phyloP scores from a whole-genome alignment of 2,888 invertebrate species.

The Adela reaumurella region DNA sequence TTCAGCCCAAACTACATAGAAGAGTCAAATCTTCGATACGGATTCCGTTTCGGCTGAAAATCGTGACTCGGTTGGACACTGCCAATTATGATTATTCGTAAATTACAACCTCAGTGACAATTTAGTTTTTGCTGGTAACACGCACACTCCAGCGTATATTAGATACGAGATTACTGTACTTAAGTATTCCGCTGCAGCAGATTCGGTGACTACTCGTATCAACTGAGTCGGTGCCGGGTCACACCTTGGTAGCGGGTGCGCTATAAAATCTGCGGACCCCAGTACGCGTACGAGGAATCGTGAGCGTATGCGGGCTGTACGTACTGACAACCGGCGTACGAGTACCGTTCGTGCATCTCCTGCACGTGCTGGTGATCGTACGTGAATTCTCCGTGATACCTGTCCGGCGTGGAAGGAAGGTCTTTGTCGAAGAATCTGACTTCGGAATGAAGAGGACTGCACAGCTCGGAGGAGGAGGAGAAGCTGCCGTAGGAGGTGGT shows the following conservation, averaged over 20 bases:
- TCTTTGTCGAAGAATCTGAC: slow-evolving; percentile 7
- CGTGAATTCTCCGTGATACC: not conserved
- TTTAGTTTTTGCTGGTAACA: no score
- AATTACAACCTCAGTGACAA: no score
- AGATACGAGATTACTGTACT: no score
- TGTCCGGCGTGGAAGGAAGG: slow-evolving; percentile 5
- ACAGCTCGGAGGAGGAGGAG: slow-evolving; percentile 6
- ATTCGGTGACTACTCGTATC: no score
- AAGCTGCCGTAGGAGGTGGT: slow-evolving; percentile 4
- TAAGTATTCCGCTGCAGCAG: no score
- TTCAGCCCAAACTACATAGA: no score
- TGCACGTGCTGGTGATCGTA: not conserved
- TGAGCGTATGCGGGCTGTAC: not conserved
- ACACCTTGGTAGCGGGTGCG: not conserved
- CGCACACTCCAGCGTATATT: no score
- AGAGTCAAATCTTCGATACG: no score
- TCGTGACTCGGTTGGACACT: no score
- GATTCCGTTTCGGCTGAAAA: no score
- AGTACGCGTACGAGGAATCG: not conserved
- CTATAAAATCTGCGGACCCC: not conserved
- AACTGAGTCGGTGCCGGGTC: no score
- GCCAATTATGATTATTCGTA: no score
- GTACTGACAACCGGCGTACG: not conserved
- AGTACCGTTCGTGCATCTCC: not conserved
- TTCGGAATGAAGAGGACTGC: slow-evolving; percentile 8